Evolutionary conservation across 2,888 invertebrate species (phyloP), one percentile per base, ranked within the genome.

Genomic region (Gonocerus acuteangulatus): DNA sequence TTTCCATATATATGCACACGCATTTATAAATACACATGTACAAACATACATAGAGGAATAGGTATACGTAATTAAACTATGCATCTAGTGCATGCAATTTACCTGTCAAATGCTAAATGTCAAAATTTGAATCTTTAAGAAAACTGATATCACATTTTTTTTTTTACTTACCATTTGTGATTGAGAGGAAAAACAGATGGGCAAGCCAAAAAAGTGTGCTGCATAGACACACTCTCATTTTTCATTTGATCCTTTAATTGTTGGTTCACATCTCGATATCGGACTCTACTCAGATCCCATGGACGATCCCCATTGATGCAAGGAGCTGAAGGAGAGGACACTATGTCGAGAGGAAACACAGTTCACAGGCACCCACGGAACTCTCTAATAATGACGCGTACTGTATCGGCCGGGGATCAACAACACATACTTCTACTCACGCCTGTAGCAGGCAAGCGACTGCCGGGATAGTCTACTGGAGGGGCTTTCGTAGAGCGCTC

Each of bases 141-240:
- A n/a, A n/a, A n/a, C n/a, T n/a, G n/a, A n/a, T n/a, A n/a, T n/a
- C n/a, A n/a, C n/a, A n/a, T 27, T 27, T 4, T 27, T 27, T 27
- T 4, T 27, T 27, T 27, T 27, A 51, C 51, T 51, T 34, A 51
- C 51, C 51, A 51, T 51, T 21, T 19, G 34, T 51, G 1, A 19
- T 18, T 27, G 51, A 7, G 27, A 27, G 19, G 11, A 19, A 36
- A 9, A 34, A 34, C 32, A 51, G 27, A 19, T 36, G 51, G 51
- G 51, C 51, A 32, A 51, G 51, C 51, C 51, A 51, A 51, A 51
- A 51, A 2, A 51, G 51, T 51, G 51, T 34, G 51, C 51, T 51
- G 7, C 19, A 18, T 32, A 51, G 51, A 51, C 51, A 51, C 51
- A 51, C 51, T 51, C 51, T 51, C 51, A 51, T 51, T 51, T 34